Conservation (phyloP, 1,140 invertebrate species). For the Drosophila sturtevanti region DNA sequence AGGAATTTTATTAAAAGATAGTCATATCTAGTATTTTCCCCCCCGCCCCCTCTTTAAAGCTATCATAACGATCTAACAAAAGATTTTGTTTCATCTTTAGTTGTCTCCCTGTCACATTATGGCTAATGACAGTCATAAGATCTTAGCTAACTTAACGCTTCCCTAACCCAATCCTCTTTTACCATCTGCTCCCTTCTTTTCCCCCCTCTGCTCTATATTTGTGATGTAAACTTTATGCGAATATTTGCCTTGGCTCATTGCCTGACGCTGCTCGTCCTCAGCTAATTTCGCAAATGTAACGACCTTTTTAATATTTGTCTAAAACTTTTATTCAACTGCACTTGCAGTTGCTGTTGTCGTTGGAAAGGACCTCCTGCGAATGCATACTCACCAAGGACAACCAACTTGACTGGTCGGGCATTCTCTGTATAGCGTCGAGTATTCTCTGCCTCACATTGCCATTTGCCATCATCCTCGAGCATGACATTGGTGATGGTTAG, state of each 20-base stretch:
- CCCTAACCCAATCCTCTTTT: no score
- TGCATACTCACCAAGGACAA: conserved; percentile 88
- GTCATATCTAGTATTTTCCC: not conserved
- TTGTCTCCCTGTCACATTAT: conserved; percentile 3
- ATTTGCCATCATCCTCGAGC: conserved; percentile 87
- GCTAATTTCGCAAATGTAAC: conserved; percentile 67
- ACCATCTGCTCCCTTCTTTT: not conserved
- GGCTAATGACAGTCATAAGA: conserved; percentile 15
- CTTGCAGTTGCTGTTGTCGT: not conserved
- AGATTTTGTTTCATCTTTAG: not conserved
- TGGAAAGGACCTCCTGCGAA: no score
- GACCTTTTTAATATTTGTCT: conserved; percentile 54
- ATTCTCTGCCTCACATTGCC: conserved; percentile 87
- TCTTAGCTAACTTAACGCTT: conserved; percentile 21
- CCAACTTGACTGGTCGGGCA: conserved; percentile 86
- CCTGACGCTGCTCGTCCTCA: conserved; percentile 17
- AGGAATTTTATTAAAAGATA: no score
- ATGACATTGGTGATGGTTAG: conserved; percentile 87
- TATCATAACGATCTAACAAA: not conserved
- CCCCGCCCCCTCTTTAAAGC: not conserved
- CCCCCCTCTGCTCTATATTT: not conserved
- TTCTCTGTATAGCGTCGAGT: conserved; percentile 85
- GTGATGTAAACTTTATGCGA: conserved; percentile 20
- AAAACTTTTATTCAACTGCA: conserved; percentile 41
- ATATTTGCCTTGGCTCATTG: conserved; percentile 42